Evolutionary conservation across 2,113 vertebrate genomes (phyloP), one percentile per base, ranked within the genome.

Genomic region (Psilopsiagon aymara): DNA sequence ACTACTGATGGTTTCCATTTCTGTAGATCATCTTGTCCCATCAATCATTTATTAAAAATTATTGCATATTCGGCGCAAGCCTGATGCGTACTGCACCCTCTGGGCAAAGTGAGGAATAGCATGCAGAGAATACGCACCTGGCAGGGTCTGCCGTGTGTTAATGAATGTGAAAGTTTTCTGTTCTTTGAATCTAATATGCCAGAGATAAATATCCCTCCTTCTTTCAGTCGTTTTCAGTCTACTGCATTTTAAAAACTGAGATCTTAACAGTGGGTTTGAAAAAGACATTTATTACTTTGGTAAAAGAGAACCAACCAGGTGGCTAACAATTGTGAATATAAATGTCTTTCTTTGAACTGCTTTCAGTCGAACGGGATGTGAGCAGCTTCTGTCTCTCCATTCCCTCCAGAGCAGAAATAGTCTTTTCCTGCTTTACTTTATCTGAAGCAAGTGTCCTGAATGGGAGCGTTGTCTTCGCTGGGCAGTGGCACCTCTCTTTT

Each of bases 401-500:
- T 78, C 13, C 7, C 52, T 66, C 28, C 52, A 24, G 44, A 62
- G 19, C 1, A 82, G 78, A 63, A 87, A 64, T 29, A 80, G 11
- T 13, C 11, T 47, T 37, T 55, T 33, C 35, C 14, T 73, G 25
- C 47, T 67, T 51, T 60, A 9, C 41, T 64, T 1, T 73, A 3
- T 41, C 47, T 35, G 59, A 33, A n/a, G n/a, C n/a, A 55, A 37
- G n/a, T 62, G 76, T 74, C 52, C n/a, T 4, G 4, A 63, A 20
- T 18, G 52, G 66, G 33, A 73, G 37, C 0, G 0, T 24, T 29
- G 17, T 86, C 62, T 43, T 76, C 1, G 1, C n/a, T n/a, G 25
- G 79, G 14, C 35, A 73, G 28, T 18, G 33, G 6, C 4, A 63
- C 29, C 68, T 8, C 47, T 83, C 33, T 28, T 68, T 63, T 59